Percentiles rank a stretch among this genome's conserved stretches.
Evolutionary conservation across 2,113 vertebrate genomes (phyloP).

Genomic region (Equus przewalskii): DNA sequence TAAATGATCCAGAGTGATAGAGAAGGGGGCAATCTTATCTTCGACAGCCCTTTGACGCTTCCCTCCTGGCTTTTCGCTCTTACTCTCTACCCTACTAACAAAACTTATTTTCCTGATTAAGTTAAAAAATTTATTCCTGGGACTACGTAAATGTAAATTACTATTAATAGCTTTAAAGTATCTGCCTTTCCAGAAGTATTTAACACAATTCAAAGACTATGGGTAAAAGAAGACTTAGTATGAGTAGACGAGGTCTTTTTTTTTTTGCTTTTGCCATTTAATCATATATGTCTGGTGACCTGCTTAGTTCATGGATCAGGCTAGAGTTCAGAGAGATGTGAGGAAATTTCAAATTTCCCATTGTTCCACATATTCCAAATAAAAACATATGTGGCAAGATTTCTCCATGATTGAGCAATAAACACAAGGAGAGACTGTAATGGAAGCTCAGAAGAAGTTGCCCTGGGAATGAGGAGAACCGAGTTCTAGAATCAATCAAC

Average conservation of each 20-base stretch:
- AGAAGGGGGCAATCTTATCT: not conserved
- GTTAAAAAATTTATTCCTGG: not conserved
- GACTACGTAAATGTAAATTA: not conserved
- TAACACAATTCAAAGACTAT: not conserved
- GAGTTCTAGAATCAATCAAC: not conserved
- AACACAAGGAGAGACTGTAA: not conserved
- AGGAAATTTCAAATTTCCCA: not conserved
- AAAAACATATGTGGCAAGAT: not conserved
- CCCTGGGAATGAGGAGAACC: not conserved
- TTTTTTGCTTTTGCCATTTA: not conserved
- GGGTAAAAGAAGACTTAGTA: not conserved
- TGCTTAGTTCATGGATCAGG: not conserved
- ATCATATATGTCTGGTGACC: not conserved
- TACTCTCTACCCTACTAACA: not conserved
- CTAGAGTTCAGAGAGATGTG: not conserved
- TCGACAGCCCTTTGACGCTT: not conserved
- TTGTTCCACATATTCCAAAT: not conserved
- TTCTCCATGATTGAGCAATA: not conserved
- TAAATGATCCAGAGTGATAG: not conserved
- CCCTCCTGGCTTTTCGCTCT: not conserved
- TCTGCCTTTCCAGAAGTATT: not conserved
- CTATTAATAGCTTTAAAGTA: not conserved
- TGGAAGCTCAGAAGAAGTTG: not conserved
- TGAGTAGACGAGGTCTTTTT: not conserved
- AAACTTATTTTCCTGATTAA: slow-evolving; percentile 15